Base-by-base conservation (phyloP, 2,113 vertebrate genomes). In the Haemorhous mexicanus region DNA sequence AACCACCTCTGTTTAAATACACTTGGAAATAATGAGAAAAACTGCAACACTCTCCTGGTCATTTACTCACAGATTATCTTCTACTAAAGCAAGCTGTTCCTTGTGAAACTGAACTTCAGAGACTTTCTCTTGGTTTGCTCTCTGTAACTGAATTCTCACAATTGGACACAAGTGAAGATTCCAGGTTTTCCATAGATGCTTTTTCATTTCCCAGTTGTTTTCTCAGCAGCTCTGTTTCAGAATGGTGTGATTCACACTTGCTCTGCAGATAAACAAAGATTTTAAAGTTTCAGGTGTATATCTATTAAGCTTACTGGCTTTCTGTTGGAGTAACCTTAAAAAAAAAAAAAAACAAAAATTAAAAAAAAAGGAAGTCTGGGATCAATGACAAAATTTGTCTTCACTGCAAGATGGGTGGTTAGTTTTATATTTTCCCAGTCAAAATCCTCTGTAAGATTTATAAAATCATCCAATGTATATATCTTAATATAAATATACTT, bases 161-260 rank as follows among this genome's bases (percentile, higher is more conserved):
- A 73, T 23, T 97, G 85, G 97, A 97, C 53, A 87, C 75, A 97
- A 98, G 94, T 91, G 97, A 92, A 94, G 96, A 96, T 95, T 98
- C 97, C 88, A 98, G 91, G 75, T 97, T 98, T 96, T 98, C 97
- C 88, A 98, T 61, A 91, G 98, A 97, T 74, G 96, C 93, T 86
- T 96, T 98, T 94, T 98, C 98, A 92, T 98, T 98, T 93, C 81
- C 95, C 85, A 98, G 97, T 93, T 98, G 98, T 97, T 98, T 98
- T 94, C 97, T 97, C 63, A 98, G 96, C 35, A 98, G 90, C 67
- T 98, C 98, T 93, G 91, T 94, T 97, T 99, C 98, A 86, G 97
- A 97, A 77, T 90, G 86, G 56, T 95, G 96, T 22, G 97, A 95
- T 68, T 98, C 95, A 91, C 97, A 96, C 56, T 98, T 98, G 85